A percentile compares a stretch with the other conserved stretches of the same genome.
Evolutionary conservation across 2,797 vertebrate species (phyloP).

Genomic region (Pantherophis alleghaniensis): DNA sequence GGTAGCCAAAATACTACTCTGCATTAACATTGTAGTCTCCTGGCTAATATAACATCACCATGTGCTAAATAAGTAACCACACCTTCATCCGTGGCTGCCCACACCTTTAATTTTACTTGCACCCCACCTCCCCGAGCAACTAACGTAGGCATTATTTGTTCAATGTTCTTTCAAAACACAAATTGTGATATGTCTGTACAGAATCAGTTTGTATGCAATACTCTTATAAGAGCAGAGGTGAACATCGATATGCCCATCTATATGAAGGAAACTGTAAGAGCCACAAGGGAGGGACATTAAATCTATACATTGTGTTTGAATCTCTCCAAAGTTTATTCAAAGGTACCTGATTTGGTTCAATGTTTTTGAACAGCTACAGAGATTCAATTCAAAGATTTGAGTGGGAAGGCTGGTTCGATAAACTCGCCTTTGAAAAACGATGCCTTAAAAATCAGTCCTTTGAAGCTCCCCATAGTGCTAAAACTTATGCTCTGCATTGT

Average conservation of each 20-base stretch:
- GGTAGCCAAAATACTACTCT: background rate
- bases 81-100: background rate
- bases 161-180: background rate
- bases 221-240: background rate
- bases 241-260: background rate
- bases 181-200: background rate
- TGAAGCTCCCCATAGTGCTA: background rate
- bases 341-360: background rate
- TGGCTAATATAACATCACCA: background rate
- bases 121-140: background rate
- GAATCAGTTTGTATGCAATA: background rate
- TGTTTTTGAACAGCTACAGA: background rate
- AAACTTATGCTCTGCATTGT: slow-evolving; percentile 49
- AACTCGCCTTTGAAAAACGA: background rate
- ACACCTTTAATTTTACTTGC: background rate
- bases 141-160: background rate
- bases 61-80: background rate
- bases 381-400: background rate
- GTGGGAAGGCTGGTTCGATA: background rate
- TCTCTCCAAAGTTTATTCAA: background rate
- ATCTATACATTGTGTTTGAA: background rate
- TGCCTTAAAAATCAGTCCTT: background rate
- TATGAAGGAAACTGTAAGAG: background rate
- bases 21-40: background rate
- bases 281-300: background rate